Percentiles rank a stretch among this genome's conserved stretches.
Conservation (phyloP, 2,888 invertebrate genomes). For the Tipula vernalis region DNA sequence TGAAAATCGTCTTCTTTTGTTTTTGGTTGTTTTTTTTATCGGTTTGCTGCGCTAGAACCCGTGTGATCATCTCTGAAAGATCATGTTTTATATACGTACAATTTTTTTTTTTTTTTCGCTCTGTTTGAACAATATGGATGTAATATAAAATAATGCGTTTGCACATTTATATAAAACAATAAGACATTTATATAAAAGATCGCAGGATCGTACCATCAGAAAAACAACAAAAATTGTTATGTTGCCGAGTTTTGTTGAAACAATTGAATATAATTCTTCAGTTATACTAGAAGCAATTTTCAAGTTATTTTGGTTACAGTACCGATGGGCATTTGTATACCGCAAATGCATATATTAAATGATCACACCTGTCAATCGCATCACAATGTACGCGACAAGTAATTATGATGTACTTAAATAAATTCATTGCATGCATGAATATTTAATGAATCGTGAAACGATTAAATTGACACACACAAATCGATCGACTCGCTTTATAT, state of each 20-base stretch:
- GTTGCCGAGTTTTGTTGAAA: not conserved
- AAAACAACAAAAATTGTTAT: not conserved
- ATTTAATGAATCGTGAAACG: not conserved
- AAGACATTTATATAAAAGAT: not conserved
- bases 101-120: not conserved
- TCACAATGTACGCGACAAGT: not conserved
- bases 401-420: not conserved
- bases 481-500: not conserved
- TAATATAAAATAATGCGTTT: not conserved
- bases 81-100: not conserved
- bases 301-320: not conserved
- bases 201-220: not conserved
- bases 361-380: not conserved
- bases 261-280: not conserved
- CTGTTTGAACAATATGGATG: not conserved
- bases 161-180: not conserved
- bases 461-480: not conserved
- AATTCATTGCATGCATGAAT: not conserved
- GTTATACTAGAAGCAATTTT: not conserved
- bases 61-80: not conserved
- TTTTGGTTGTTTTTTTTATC: not conserved
- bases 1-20: not conserved
- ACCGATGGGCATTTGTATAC: not conserved
- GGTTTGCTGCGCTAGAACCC: not conserved
- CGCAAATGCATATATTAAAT: not conserved